Evolutionary conservation across 37 sponge, comb jelly and placozoan genomes (phyloP).

Genomic region (Mnemiopsis leidyi): DNA sequence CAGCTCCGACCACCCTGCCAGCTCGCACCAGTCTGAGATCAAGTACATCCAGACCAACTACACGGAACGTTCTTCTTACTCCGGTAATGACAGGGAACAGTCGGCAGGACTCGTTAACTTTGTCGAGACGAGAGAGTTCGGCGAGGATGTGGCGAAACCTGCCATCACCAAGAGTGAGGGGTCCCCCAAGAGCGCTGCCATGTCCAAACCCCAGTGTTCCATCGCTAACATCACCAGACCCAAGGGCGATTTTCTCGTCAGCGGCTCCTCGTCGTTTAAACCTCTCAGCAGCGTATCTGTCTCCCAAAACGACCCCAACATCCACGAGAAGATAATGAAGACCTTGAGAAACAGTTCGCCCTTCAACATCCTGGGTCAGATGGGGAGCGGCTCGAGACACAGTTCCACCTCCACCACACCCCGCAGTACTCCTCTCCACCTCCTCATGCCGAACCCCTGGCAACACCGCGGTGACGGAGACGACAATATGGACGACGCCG

Average conservation of each 20-base stretch:
- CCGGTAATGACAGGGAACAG: background rate
- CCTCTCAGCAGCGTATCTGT: conserved; percentile 31
- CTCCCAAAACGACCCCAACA: background rate
- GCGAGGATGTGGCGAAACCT: conserved; percentile 57
- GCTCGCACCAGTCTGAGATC: conserved; percentile 24
- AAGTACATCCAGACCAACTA: conserved; percentile 18
- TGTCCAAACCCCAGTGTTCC: conserved; percentile 43
- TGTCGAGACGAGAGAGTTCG: conserved; percentile 62
- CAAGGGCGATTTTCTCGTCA: conserved; percentile 1
- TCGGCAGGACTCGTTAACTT: conserved; percentile 38
- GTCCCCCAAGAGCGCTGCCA: conserved; percentile 57
- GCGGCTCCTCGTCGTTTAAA: conserved; percentile 43
- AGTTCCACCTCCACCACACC: conserved; percentile 65
- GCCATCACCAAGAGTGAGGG: conserved; percentile 43
- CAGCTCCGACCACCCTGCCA: background rate
- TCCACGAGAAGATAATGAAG: conserved; percentile 53
- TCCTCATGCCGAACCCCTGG: conserved; percentile 37
- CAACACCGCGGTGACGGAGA: conserved; percentile 38
- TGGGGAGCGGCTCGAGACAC: conserved; percentile 42
- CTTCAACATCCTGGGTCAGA: conserved; percentile 45
- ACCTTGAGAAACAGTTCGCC: conserved; percentile 49
- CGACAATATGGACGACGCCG: conserved; percentile 31
- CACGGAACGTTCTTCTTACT: conserved; percentile 15
- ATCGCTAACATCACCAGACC: background rate
- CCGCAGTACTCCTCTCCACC: conserved; percentile 63